Evolutionary conservation across 2,113 vertebrate species (phyloP), one percentile per base, ranked within the genome.

Genomic region (Pipa parva): DNA sequence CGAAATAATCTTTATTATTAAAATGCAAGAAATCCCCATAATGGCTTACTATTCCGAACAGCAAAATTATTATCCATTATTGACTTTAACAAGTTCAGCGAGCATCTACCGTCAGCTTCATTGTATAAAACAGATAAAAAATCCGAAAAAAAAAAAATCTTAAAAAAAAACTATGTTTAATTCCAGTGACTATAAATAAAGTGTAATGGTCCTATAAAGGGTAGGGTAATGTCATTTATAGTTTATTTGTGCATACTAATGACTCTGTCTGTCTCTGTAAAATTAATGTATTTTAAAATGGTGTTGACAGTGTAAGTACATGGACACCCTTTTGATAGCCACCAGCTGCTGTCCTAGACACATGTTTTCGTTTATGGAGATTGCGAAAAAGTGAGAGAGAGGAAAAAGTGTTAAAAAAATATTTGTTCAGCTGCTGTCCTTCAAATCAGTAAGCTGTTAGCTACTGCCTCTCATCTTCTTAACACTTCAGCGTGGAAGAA

Each of bases 261-360:
- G 11, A 46, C 74, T 3, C 31, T 59, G 11, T 46, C 71, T n/a
- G n/a, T 48, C 33, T 51, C 7, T 68, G 25, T 42, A 33, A n/a
- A 36, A 50, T 26, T 13, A 59, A 59, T 67, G 25, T 1, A 20
- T 69, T 76, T 73, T 56, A 22, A 57, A 18, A 61, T 17, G 26
- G 1, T 0, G 74, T 80, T 28, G 28, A 31, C 26, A 56, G 36
- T 46, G 21, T 18, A 65, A 28, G 13, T 56, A 8, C n/a, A 42
- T 45, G 59, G 46, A 0, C 52, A 13, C 29, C 51, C 27, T 45
- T 76, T 74, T 46, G 20, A 70, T 59, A 67, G 60, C 70, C 56
- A 33, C 1, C 11, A 54, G 17, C 28, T 66, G 26, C 49, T 56
- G 74, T 65, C 3, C 31, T 15, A 52, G 45, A 51, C 21, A 71